These are phyloP conservation scores for Euspilapteryx auroguttella DNA, from an alignment of 2,888 invertebrate species.

Conservation along the genomic window DNA sequence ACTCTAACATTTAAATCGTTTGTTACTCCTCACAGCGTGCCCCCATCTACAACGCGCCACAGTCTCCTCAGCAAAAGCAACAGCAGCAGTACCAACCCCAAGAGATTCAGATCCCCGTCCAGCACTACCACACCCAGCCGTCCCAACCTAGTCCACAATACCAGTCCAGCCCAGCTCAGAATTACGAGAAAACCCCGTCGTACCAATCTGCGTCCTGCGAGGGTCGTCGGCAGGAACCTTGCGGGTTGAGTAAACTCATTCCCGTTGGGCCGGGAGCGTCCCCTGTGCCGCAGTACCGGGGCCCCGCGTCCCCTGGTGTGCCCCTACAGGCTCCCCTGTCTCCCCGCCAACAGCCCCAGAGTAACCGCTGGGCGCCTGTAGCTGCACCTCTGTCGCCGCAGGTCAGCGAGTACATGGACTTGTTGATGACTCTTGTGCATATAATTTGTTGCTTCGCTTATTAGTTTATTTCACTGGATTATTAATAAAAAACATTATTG, in stretches of 20 bases:
- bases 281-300: slow-evolving; percentile 12
- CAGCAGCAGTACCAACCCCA: not conserved
- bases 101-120: not conserved
- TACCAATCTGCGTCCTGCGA: slow-evolving; percentile 29
- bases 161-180: slow-evolving; percentile 33
- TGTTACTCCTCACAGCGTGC: not conserved
- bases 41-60: not conserved
- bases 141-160: slow-evolving; percentile 46
- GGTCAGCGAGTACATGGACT: too few relatives aligned
- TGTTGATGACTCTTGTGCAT: too few relatives aligned
- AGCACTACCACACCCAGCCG: slow-evolving; percentile 3
- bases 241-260: slow-evolving; percentile 50
- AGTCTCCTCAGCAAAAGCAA: not conserved
- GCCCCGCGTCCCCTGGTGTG: slow-evolving; percentile 24
- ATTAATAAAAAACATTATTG: too few relatives aligned
- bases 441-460: too few relatives aligned
- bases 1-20: too few relatives aligned
- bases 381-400: slow-evolving; percentile 1
- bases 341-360: slow-evolving; percentile 37
- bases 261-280: slow-evolving; percentile 39
- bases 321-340: slow-evolving; percentile 34
- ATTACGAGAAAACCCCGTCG: slow-evolving; percentile 15
- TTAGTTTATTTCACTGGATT: too few relatives aligned
- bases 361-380: slow-evolving; percentile 11
- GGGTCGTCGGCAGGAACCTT: slow-evolving; percentile 35